Evolutionary conservation across 2,113 vertebrate genomes (phyloP), one percentile per base, ranked within the genome.

Genomic region (Mirza zaza): DNA sequence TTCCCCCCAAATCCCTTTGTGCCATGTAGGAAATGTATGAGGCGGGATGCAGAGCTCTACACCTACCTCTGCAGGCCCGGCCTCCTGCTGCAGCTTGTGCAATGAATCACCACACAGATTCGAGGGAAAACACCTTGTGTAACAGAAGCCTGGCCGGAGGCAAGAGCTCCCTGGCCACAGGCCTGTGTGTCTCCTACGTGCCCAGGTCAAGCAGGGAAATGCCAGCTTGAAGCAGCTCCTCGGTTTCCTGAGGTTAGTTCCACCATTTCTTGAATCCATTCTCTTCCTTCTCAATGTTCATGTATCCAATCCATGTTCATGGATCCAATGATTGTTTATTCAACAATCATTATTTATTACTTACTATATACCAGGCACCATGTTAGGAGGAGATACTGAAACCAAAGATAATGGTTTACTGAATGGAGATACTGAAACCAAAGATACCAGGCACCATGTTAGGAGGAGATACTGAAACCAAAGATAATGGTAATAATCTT

Each of bases 101-200:
- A 48, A 75, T 79, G 73, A 95, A 73, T 95, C 87, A 96, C 34
- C 57, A 1, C 59, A 3, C 10, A 3, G 82, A 48, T 75, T n/a
- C 27, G 25, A 80, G 42, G 80, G 80, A 81, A 70, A 92, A 87
- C 50, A 79, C 59, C 79, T 91, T 91, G 73, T 92, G 83, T 71
- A 94, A 83, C 2, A 73, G 92, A 90, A 73, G 68, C 34, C 39
- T 76, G 87, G 79, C 91, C 80, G 76, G 39, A 95, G 39, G 90
- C 90, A 85, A 86, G 86, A 84, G 77, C 87, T 75, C 12, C 57
- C 52, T 80, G 90, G 90, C 67, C 73, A 80, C 27, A 50, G 93
- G 75, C 75, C 80, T 45, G 18, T 48, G 20, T 85, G 52, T 82
- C 63, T 84, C 50, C 67, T 45, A 17, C 0, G 0, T 84, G 83